phyloP scores from a whole-genome alignment of 2,797 vertebrate genomes.

The Acanthurus leucopareius region DNA sequence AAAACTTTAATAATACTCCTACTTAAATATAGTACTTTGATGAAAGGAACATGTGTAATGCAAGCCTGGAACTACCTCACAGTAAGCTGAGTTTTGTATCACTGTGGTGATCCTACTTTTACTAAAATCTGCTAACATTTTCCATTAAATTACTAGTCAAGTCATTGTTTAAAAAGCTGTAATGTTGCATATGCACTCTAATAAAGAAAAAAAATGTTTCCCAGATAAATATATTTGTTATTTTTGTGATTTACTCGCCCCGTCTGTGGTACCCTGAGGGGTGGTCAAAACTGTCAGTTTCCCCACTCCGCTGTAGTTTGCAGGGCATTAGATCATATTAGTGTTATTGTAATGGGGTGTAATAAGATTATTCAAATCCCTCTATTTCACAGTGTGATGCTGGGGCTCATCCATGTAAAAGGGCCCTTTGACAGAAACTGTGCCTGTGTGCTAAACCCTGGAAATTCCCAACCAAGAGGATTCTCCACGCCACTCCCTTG shows the following conservation, averaged over 20 bases:
- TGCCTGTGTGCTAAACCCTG: conserved; percentile 77
- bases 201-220: conserved; percentile 6
- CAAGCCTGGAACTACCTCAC: neutral
- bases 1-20: no score
- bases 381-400: conserved; percentile 79
- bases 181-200: conserved; percentile 1
- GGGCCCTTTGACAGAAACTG: conserved; percentile 79
- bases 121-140: neutral
- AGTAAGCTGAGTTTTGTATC: neutral
- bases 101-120: neutral
- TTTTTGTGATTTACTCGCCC: conserved; percentile 21
- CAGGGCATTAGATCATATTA: conserved; percentile 77
- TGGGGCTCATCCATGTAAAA: conserved; percentile 77
- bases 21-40: neutral
- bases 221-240: conserved; percentile 16
- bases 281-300: conserved; percentile 59
- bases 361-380: conserved; percentile 87
- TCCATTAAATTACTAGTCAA: neutral
- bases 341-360: conserved; percentile 82
- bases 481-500: conserved; percentile 80
- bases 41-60: neutral
- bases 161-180: conserved; percentile 5
- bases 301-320: conserved; percentile 41
- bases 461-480: conserved; percentile 80
- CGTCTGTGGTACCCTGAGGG: conserved; percentile 24